Conservation (phyloP, 2,888 invertebrate species). For the Drosophila paramelanica region DNA sequence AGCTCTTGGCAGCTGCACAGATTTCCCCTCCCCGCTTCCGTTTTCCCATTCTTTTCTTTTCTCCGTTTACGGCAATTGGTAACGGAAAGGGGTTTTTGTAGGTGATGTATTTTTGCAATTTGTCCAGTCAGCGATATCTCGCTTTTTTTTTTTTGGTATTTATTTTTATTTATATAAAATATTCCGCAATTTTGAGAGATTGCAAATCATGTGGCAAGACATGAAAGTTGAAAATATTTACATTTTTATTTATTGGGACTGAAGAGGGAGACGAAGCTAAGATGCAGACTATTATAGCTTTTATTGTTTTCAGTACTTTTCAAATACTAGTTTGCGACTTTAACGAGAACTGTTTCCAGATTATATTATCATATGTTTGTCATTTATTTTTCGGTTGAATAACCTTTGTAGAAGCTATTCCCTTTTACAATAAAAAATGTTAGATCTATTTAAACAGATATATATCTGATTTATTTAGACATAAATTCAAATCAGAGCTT, state of each 20-base stretch:
- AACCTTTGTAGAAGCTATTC: not conserved
- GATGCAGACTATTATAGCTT: not conserved
- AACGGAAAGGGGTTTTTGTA: constrained; percentile 3
- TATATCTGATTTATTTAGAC: constrained; percentile 17
- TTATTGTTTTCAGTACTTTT: not conserved
- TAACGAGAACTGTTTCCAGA: no score
- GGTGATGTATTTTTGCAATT: constrained; percentile 25
- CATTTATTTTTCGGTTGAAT: not conserved
- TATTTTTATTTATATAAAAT: constrained; percentile 2
- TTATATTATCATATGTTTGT: not conserved
- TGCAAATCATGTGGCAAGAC: not conserved
- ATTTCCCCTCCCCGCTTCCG: not conserved
- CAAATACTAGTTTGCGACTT: not conserved
- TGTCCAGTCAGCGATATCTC: constrained; percentile 14
- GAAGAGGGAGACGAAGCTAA: not conserved
- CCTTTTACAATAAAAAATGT: not conserved
- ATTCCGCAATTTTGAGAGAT: constrained; percentile 12
- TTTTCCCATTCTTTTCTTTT: not conserved
- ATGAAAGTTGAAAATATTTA: not conserved
- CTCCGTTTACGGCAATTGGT: constrained; percentile 13
- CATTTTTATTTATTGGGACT: not conserved
- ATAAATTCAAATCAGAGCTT: constrained; percentile 8
- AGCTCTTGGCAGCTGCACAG: constrained; percentile 42
- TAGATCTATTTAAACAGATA: constrained; percentile 2
- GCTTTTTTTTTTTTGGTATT: not conserved